Base-by-base conservation (phyloP, 2,113 vertebrate species). In the Bambusicola thoracicus region DNA sequence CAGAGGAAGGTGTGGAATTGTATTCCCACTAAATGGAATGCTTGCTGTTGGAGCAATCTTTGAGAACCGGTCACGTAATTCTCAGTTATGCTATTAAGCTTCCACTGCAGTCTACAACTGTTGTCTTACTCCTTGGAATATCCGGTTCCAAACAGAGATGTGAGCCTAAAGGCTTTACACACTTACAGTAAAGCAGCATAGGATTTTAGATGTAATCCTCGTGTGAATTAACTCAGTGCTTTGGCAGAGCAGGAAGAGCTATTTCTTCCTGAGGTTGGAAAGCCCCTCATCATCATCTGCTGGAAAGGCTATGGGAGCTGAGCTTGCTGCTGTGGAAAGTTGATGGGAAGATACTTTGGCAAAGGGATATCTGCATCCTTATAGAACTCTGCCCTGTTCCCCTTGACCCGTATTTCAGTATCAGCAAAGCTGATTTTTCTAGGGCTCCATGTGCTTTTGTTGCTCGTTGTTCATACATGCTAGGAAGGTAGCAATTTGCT, bases 1-100 rank as follows among this genome's bases (percentile, higher is more conserved):
- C 73, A 38, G 19, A 67, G 68, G 46, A 78, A 94, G 85, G 90
- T 90, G 78, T 58, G 72, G 66, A 93, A 59, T 88, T 56, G 17
- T 20, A 61, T 62, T 65, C 76, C 76, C 20, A 10, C 76, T 56
- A 51, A 94, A 89, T 3, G 10, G 34, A 55, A 87, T 44, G 69
- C 56, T 86, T 76, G 43, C 75, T 53, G 14, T 30, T 30, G 15
- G 25, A 38, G 27, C 69, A 34, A 36, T 78, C 85, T 81, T 19
- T 46, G 41, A 59, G 38, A 90, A 56, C n/a, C 56, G 30, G 19
- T 19, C 2, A 0, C 15, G 11, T 29, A 65, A 34, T 56, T 93
- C 85, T 93, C 68, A 56, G 2, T 93, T 75, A 56, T 13, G 46
- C 22, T 44, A 53, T 48, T 93, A 70, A 85, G 65, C 27, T 51